A percentile compares a stretch with the other conserved stretches of the same genome.
Evolutionary conservation across 2,888 invertebrate species (phyloP).

Genomic region (Disparrhopalites patrizii): DNA sequence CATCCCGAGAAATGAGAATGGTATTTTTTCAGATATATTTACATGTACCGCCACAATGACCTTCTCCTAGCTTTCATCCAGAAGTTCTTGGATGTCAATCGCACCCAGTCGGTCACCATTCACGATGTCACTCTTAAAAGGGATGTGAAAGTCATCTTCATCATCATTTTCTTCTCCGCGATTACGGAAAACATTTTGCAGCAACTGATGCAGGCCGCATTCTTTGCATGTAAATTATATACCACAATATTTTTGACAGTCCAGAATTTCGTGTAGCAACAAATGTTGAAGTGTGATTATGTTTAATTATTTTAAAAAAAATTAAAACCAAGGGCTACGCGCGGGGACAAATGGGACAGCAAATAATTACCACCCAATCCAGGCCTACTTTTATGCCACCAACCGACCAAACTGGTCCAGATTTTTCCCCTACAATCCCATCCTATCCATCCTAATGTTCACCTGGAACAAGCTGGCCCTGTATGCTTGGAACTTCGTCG

Average conservation of each 20-base stretch:
- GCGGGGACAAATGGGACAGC: background rate
- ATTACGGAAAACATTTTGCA: conserved; percentile 17
- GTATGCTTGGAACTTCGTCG: conserved; percentile 17
- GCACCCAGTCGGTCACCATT: background rate
- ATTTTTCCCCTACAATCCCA: conserved; percentile 10
- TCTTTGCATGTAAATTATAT: background rate
- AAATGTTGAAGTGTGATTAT: background rate
- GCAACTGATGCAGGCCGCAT: background rate
- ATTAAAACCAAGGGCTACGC: too few relatives aligned
- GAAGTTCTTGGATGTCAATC: background rate
- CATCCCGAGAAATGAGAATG: too few relatives aligned
- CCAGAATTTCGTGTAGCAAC: too few relatives aligned
- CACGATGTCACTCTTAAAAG: conserved; percentile 4
- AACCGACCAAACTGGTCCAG: conserved; percentile 2
- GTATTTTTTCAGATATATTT: conserved; percentile 10
- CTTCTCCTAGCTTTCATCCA: background rate
- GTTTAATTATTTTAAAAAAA: background rate
- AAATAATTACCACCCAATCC: background rate
- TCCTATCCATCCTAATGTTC: background rate
- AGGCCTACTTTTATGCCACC: background rate
- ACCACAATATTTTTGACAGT: background rate
- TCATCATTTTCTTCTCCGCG: background rate
- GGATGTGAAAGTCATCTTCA: background rate
- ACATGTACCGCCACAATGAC: background rate
- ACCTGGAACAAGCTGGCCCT: conserved; percentile 17